Evolutionary conservation across 2,888 invertebrate genomes (phyloP).

Genomic region (Theretra japonica): DNA sequence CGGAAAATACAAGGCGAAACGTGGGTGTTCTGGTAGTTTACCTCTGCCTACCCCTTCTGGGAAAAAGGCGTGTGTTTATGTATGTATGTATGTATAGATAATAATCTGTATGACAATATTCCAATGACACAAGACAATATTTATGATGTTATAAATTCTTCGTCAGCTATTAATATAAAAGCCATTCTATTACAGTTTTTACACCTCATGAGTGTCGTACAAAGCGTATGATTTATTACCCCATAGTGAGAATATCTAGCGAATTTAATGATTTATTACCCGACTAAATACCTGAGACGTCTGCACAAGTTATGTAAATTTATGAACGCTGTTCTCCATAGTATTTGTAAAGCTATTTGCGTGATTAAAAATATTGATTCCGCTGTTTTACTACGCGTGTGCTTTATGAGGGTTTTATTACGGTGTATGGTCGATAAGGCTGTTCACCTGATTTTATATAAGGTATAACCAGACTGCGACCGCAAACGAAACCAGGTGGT

Average conservation of each 20-base stretch:
- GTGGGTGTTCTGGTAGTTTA: too few species aligned
- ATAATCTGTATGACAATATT: too few species aligned
- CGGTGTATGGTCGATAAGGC: too few species aligned
- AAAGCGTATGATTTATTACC: conserved; percentile 3
- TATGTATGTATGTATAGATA: too few species aligned
- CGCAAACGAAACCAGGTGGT: too few species aligned
- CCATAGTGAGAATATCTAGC: background rate
- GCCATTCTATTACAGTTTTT: background rate
- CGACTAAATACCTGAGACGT: background rate
- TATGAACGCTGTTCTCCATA: conserved; percentile 26
- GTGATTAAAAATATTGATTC: conserved; percentile 13
- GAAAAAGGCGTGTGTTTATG: too few species aligned
- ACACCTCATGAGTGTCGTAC: background rate
- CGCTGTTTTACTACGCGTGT: background rate
- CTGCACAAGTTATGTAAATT: conserved; percentile 30
- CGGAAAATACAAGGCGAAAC: too few species aligned
- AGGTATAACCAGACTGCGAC: too few species aligned
- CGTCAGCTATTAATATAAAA: background rate
- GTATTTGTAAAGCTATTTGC: conserved; percentile 5
- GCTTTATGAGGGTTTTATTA: background rate
- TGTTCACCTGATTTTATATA: too few species aligned
- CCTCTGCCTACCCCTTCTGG: too few species aligned
- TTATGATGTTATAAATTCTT: too few species aligned
- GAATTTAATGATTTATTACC: conserved; percentile 12
- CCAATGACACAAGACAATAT: too few species aligned